Percentiles rank a stretch among this genome's conserved stretches.
These are phyloP conservation scores for Stichodactyla mertensii DNA, from an alignment of 64 coral and sea anemone genomes.

Conservation along the genomic window DNA sequence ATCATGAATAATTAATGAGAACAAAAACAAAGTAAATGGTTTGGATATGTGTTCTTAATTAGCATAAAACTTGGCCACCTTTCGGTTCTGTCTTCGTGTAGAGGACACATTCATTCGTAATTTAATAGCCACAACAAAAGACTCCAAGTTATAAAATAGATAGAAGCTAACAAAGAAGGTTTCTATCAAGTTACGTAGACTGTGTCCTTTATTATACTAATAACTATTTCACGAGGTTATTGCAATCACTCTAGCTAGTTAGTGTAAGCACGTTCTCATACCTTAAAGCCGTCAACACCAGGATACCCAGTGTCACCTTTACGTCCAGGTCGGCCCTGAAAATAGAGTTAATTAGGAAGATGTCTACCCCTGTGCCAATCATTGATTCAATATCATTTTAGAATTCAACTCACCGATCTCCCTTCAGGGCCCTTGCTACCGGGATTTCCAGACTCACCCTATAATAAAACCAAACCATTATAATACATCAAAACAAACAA, in stretches of 20 bases:
- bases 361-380: neutral
- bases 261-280: neutral
- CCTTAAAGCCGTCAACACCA: slow-evolving; percentile 29
- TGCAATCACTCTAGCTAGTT: neutral
- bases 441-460: slow-evolving; percentile 50
- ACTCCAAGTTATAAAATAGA: too few species aligned
- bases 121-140: too few species aligned
- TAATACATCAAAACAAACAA: neutral
- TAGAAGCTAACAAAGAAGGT: too few species aligned
- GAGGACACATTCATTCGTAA: too few species aligned
- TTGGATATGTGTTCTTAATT: too few species aligned
- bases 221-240: too few species aligned
- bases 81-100: too few species aligned
- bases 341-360: neutral
- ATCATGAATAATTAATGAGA: too few species aligned
- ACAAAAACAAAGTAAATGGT: too few species aligned
- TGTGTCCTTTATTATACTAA: too few species aligned
- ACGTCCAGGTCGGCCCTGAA: slow-evolving; percentile 8
- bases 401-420: neutral
- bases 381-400: neutral
- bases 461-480: neutral
- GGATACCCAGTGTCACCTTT: slow-evolving; percentile 26
- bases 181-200: too few species aligned
- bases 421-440: slow-evolving; percentile 33
- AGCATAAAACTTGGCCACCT: too few species aligned